A percentile compares a stretch with the other conserved stretches of the same genome.
Evolutionary conservation across 92 coral and sea anemone genomes (phyloP).

Genomic region (Meandrina meandrites): DNA sequence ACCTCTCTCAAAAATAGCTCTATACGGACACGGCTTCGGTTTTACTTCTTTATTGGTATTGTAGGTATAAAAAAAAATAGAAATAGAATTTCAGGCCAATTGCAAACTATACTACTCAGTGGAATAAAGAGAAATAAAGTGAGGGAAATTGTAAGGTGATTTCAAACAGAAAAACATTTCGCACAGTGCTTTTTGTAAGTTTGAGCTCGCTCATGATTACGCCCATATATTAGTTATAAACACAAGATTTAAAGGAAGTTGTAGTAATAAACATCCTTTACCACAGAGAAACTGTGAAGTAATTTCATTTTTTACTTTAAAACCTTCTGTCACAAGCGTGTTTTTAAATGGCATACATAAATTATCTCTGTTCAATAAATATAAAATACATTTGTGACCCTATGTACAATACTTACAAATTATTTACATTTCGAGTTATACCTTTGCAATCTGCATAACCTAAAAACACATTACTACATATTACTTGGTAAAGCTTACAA

Average conservation of each 20-base stretch:
- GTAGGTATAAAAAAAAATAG: no score
- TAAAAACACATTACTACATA: background rate
- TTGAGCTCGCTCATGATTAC: background rate
- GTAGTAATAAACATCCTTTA: background rate
- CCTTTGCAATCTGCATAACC: background rate
- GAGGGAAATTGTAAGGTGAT: background rate
- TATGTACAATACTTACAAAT: slow-evolving; percentile 15
- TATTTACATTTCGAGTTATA: background rate
- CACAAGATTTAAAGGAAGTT: no score
- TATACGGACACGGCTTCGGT: background rate
- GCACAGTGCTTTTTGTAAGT: background rate
- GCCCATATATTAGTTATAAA: background rate
- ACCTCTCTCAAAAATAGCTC: no score
- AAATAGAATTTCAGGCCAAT: no score
- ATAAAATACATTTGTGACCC: background rate
- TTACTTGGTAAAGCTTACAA: background rate
- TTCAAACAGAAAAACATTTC: background rate
- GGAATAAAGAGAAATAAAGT: background rate
- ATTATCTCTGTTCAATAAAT: slow-evolving; percentile 8
- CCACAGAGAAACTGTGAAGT: background rate
- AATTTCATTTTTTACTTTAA: background rate
- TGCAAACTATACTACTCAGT: no score
- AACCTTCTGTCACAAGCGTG: background rate
- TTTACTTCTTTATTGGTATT: no score
- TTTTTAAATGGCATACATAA: background rate